Conservation (phyloP, 2,888 invertebrate genomes). For the Leucozona laternaria region DNA sequence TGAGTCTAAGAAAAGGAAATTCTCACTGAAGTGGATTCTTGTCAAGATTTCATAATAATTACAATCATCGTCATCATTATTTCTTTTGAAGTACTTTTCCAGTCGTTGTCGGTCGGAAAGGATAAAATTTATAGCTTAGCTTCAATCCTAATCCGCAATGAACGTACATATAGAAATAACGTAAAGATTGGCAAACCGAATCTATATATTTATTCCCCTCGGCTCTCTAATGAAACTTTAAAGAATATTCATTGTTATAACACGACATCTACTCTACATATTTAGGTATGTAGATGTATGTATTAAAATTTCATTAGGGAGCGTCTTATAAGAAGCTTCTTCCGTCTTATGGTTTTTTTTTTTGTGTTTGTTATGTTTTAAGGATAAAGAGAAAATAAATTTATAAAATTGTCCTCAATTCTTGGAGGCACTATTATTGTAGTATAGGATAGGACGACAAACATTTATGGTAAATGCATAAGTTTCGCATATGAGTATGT, state of each 20-base stretch:
- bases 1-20: constrained; percentile 19
- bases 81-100: constrained; percentile 23
- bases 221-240: constrained; percentile 7
- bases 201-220: neutral
- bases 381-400: neutral
- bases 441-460: neutral
- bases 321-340: constrained; percentile 31
- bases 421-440: constrained; percentile 15
- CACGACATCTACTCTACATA: neutral
- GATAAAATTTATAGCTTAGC: constrained; percentile 27
- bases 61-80: constrained; percentile 47
- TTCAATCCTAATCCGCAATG: constrained; percentile 35
- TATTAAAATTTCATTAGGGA: constrained; percentile 56
- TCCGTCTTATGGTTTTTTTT: constrained; percentile 14
- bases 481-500: constrained; percentile 5
- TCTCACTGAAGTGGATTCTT: constrained; percentile 49
- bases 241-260: constrained; percentile 26
- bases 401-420: constrained; percentile 36
- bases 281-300: neutral
- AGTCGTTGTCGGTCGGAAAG: neutral
- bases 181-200: constrained; percentile 21
- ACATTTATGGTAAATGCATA: constrained; percentile 5
- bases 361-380: neutral
- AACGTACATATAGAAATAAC: constrained; percentile 30
- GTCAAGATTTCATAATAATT: constrained; percentile 41